These are phyloP conservation scores for Sebastes hopkinsi DNA, from an alignment of 2,797 vertebrate genomes.

Conservation along the genomic window DNA sequence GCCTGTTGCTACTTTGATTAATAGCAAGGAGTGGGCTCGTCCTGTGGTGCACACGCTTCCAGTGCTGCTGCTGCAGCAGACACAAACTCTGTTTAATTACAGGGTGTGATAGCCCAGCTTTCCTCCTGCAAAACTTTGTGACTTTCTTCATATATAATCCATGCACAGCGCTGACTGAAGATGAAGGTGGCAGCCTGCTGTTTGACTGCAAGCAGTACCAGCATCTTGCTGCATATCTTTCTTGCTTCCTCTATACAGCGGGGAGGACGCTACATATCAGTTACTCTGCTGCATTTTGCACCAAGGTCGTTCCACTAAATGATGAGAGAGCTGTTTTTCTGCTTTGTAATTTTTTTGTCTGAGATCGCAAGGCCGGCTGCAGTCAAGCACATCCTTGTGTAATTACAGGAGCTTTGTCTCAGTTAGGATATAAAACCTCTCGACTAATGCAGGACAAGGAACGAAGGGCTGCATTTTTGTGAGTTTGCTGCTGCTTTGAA, in stretches of 20 bases:
- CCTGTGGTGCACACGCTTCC: slow-evolving; percentile 14
- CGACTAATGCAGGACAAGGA: not conserved
- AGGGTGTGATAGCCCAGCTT: slow-evolving; percentile 14
- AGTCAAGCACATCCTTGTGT: not conserved
- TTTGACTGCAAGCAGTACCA: slow-evolving; percentile 29
- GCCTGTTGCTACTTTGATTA: slow-evolving; percentile 43
- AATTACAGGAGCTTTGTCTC: slow-evolving; percentile 31
- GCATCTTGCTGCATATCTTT: slow-evolving; percentile 32
- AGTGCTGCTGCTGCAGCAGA: slow-evolving; percentile 10
- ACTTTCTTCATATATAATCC: slow-evolving; percentile 60
- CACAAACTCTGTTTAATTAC: slow-evolving; percentile 45
- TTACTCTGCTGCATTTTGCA: not conserved
- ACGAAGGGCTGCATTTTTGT: not conserved
- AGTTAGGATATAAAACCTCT: slow-evolving; percentile 17
- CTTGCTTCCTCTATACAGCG: slow-evolving; percentile 8
- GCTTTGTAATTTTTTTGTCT: not conserved
- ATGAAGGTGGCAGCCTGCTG: slow-evolving; percentile 53
- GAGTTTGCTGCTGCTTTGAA: too few species aligned
- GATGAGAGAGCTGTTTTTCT: slow-evolving; percentile 17
- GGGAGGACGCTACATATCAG: slow-evolving; percentile 17
- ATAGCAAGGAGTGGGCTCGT: slow-evolving; percentile 30
- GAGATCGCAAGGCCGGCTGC: slow-evolving; percentile 12
- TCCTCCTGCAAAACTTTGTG: slow-evolving; percentile 43
- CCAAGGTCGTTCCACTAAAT: slow-evolving; percentile 38
- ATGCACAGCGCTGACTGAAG: slow-evolving; percentile 54